Base-by-base conservation (phyloP, 2,888 invertebrate genomes). In the Drosophila mimica region DNA sequence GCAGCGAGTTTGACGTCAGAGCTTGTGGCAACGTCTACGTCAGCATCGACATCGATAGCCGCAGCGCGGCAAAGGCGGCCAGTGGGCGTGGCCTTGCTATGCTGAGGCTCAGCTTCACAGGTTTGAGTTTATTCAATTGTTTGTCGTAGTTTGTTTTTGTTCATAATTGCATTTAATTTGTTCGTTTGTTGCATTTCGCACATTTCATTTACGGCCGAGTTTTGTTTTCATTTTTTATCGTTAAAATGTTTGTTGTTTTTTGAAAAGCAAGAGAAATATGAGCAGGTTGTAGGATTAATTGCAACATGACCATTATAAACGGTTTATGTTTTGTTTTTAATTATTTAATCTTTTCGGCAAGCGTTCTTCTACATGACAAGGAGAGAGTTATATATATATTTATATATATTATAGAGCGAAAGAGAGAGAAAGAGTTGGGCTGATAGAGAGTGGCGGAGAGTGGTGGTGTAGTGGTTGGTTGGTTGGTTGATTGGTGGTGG, bases 211-310 rank as follows among this genome's bases (percentile, higher is more conserved):
- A 68, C 60, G 53, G 49, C 46, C 34, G 20, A 17, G 25, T 63
- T 31, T 59, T 51, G 33, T 49, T 66, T 65, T 31, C 62, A 62
- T 65, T n/a, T 25, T 65, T n/a, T 25, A 38, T 30, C 38, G 15
- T 56, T 38, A 46, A n/a, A 63, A 67, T 73, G 65, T 67, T 82
- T 62, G 65, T 70, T 58, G 31, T 65, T 15, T 65, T 53, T 46
- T 56, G 80, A 25, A 61, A 76, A 79, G 71, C 79, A 84, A 83
- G 74, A 88, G 71, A 88, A 88, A 88, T 79, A 72, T 82, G 82
- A 82, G 73, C 81, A 80, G 68, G 81, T 74, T 72, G 74, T 79
- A 58, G 71, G 64, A 84, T 83, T 78, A 81, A 79, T 85, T 75
- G 74, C 69, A 71, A 70, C 60, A 70, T 79, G 56, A 70, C 58